Base-by-base conservation (phyloP, 1,140 invertebrate genomes). In the Drosophila azteca region DNA sequence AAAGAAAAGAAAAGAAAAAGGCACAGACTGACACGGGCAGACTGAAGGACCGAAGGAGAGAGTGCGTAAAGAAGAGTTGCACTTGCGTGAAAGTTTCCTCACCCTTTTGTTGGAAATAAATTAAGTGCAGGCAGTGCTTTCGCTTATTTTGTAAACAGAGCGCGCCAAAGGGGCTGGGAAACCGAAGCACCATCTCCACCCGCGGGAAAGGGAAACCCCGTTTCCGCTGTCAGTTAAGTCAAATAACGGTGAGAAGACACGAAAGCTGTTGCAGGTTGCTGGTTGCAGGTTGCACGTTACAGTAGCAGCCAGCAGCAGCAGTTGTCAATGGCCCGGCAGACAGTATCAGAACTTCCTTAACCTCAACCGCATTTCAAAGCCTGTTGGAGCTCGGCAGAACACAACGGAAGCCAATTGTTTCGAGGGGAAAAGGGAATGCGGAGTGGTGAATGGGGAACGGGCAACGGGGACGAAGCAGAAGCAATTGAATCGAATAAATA, bases 71-170 rank as follows among this genome's bases (percentile, higher is more conserved):
- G 76, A 58, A 79, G 74, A 85, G 74, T 85, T 85, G 78, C 82
- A 85, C 78, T 85, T 79, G 82, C 74, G 74, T 71, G 78, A 87
- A 82, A 87, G 74, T 85, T 85, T 82, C 70, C 50, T 66, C 48
- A 60, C 55, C 74, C 75, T 71, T 87, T 85, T 85, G 82, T 87
- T 78, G 83, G 65, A 85, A 85, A 85, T 85, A 82, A 85, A 85
- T 87, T 87, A 82, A 85, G 82, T 79, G 82, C 82, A 87, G 82
- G 82, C 83, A 76, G 65, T 66, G 83, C 78, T 76, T 78, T 81
- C 82, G 78, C 69, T 78, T 87, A 82, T 85, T 87, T 85, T 85
- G 78, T 87, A 82, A 85, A 85, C 82, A 85, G 80, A 62, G 44
- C 41, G 55, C 60, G 54, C 39, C 7, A 1, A 41, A 11, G 39